A percentile compares a stretch with the other conserved stretches of the same genome.
These are phyloP conservation scores for Belonocnema kinseyi DNA, from an alignment of 1,140 invertebrate species.

Conservation along the genomic window DNA sequence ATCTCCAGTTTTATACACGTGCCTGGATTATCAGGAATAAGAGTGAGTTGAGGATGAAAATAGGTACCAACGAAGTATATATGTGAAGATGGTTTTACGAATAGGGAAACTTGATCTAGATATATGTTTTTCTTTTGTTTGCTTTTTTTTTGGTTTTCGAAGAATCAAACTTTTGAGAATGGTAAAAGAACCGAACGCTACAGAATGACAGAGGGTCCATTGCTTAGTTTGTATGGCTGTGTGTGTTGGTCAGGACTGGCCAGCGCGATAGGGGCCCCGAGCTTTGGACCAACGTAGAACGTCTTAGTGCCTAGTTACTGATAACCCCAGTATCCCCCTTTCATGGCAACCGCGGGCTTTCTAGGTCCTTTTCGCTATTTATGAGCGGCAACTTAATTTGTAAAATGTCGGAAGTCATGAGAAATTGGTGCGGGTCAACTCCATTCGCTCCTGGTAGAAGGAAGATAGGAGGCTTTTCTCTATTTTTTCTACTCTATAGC, in stretches of 20 bases:
- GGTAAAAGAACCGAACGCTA: too few relatives aligned
- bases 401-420: constrained; percentile 54
- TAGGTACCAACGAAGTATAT: too few relatives aligned
- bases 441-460: constrained; percentile 46
- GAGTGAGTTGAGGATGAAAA: too few relatives aligned
- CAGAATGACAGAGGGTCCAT: too few relatives aligned
- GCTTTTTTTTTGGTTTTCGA: too few relatives aligned
- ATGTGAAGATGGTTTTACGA: constrained; percentile 46
- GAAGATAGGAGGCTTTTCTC: constrained; percentile 41
- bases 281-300: constrained; percentile 64
- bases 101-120: constrained; percentile 41
- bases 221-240: neutral
- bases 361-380: constrained; percentile 64
- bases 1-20: too few relatives aligned
- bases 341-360: constrained; percentile 46
- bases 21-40: too few relatives aligned
- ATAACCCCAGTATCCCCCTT: constrained; percentile 58
- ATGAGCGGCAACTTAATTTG: constrained; percentile 65
- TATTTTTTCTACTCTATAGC: neutral
- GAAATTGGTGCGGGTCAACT: constrained; percentile 54
- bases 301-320: constrained; percentile 64
- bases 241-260: constrained; percentile 62
- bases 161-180: too few relatives aligned
- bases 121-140: too few relatives aligned
- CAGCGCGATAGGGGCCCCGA: constrained; percentile 64